phyloP scores from a whole-genome alignment of 2,113 vertebrate genomes.

The Chunga burmeisteri region DNA sequence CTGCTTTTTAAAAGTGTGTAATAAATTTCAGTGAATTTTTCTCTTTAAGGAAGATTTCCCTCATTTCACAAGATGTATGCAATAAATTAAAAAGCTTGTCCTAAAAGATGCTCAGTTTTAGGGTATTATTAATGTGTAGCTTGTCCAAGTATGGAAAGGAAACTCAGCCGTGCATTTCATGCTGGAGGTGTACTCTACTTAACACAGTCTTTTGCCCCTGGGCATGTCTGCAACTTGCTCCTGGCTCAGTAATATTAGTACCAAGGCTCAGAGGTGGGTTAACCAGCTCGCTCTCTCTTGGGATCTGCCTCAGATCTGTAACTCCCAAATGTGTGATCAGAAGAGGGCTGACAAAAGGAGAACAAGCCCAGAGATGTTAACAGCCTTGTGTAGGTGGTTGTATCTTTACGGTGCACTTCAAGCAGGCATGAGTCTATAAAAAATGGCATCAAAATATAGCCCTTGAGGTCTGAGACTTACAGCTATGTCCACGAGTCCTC shows the following conservation, averaged over 20 bases:
- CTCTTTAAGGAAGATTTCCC: not conserved
- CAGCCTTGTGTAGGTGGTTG: not conserved
- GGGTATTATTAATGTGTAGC: not conserved
- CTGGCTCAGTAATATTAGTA: not conserved
- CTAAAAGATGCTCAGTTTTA: not conserved
- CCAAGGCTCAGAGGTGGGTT: not conserved
- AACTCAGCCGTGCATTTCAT: not conserved
- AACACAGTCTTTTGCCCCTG: not conserved
- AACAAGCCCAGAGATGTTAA: not conserved
- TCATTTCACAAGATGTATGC: not conserved
- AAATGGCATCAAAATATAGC: not conserved
- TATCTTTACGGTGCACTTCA: not conserved
- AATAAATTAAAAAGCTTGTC: not conserved
- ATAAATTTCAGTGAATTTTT: not conserved
- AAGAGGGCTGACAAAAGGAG: not conserved
- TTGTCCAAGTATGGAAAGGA: not conserved
- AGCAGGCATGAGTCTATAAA: not conserved
- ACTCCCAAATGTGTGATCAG: not conserved
- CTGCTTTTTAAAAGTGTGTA: not conserved
- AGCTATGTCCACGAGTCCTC: not conserved
- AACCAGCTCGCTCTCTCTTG: not conserved
- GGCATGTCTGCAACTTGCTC: not conserved
- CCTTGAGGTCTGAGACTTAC: not conserved
- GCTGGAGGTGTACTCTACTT: not conserved
- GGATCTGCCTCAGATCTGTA: not conserved